Evolutionary conservation across 2,797 vertebrate species (phyloP).

Genomic region (Momotus momota): DNA sequence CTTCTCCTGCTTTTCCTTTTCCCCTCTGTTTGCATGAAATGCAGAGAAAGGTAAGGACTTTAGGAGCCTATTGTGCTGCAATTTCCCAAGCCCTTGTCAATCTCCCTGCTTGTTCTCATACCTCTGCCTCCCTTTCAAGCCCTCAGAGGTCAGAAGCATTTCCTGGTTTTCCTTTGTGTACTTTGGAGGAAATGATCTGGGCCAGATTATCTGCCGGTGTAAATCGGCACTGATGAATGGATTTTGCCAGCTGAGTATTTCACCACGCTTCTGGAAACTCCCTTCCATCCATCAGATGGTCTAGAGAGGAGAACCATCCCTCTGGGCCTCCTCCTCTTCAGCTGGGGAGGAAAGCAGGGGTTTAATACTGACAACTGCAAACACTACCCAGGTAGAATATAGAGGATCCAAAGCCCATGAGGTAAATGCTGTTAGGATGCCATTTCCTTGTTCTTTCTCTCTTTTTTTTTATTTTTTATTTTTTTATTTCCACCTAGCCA

Average conservation of each 20-base stretch:
- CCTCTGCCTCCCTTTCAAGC: constrained; percentile 11
- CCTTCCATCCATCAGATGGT: constrained; percentile 11
- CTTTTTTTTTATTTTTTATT: constrained; percentile 21
- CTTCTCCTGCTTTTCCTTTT: neutral
- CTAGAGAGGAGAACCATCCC: neutral
- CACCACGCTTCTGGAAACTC: neutral
- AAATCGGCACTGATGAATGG: neutral
- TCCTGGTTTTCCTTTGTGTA: constrained; percentile 37
- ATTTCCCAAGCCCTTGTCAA: neutral
- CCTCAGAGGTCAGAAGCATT: constrained; percentile 51
- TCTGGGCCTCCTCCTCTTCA: neutral
- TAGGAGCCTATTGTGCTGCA: neutral
- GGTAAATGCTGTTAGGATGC: neutral
- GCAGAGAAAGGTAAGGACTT: neutral
- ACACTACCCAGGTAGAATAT: neutral
- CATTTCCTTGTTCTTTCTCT: neutral
- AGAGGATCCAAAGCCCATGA: neutral
- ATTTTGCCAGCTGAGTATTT: neutral
- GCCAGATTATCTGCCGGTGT: neutral
- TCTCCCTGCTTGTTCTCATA: neutral
- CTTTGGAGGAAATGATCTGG: constrained; percentile 14
- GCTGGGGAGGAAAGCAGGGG: neutral
- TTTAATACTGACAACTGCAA: neutral
- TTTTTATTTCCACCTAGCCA: constrained; percentile 51
- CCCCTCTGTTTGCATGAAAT: neutral